A percentile compares a stretch with the other conserved stretches of the same genome.
These are phyloP conservation scores for Rhabditoides inermis DNA, from an alignment of 2,888 invertebrate genomes.

Conservation along the genomic window DNA sequence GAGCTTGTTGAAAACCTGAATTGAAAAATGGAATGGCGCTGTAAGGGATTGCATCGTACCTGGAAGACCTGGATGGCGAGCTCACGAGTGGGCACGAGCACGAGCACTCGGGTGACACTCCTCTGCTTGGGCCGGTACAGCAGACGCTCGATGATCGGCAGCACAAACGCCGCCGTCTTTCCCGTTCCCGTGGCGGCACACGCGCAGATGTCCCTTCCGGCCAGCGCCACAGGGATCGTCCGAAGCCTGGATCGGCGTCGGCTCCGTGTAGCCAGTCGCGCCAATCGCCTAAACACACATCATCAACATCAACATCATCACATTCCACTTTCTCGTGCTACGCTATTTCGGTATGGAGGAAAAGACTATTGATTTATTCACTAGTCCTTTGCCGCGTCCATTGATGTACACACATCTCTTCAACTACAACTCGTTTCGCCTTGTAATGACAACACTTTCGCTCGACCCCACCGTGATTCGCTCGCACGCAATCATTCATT, in stretches of 20 bases:
- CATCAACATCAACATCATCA: not conserved
- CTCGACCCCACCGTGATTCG: too few species aligned
- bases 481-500: too few species aligned
- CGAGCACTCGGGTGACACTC: conserved; percentile 64
- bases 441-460: too few species aligned
- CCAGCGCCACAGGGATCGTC: conserved; percentile 85
- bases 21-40: too few species aligned
- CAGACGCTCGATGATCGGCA: conserved; percentile 86
- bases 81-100: conserved; percentile 91
- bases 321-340: too few species aligned
- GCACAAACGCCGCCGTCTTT: conserved; percentile 96
- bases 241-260: conserved; percentile 91
- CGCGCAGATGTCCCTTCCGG: conserved; percentile 89
- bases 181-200: conserved; percentile 91
- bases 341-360: too few species aligned
- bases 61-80: conserved; percentile 93
- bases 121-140: conserved; percentile 70
- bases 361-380: too few species aligned
- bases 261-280: conserved; percentile 78
- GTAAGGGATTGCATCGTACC: too few species aligned
- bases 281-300: conserved; percentile 65
- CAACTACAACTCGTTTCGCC: too few species aligned
- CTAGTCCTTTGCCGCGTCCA: too few species aligned
- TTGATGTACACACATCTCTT: too few species aligned
- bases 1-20: too few species aligned